Evolutionary conservation across 2,797 vertebrate species (phyloP).

Genomic region (Pseudochirops corinnae): DNA sequence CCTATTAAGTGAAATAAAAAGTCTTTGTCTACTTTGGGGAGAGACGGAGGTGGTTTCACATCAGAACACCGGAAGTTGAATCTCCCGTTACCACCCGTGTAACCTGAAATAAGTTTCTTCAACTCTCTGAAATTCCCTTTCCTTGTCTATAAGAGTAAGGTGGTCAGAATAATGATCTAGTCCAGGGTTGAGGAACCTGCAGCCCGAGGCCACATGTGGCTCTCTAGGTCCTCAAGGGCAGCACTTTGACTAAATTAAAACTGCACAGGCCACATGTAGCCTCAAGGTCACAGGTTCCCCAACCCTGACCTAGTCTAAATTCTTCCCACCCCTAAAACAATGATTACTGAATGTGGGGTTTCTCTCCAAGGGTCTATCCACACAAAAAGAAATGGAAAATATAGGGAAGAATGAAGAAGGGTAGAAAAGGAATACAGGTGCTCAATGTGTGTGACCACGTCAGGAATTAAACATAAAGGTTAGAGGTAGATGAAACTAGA

Average conservation of each 20-base stretch:
- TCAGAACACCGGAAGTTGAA: background rate
- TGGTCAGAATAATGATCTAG: background rate
- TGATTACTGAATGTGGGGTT: background rate
- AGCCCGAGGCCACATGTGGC: too few relatives aligned
- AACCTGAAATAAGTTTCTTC: background rate
- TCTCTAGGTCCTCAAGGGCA: too few relatives aligned
- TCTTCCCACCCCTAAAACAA: background rate
- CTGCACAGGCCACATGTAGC: too few relatives aligned
- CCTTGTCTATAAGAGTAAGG: background rate
- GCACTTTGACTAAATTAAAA: too few relatives aligned
- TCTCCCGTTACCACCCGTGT: background rate
- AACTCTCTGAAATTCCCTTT: background rate
- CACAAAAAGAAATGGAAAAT: background rate
- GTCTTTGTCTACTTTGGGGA: background rate
- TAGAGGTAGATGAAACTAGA: background rate
- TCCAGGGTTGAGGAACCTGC: background rate
- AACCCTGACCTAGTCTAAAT: background rate
- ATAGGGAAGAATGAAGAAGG: background rate
- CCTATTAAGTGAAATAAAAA: background rate
- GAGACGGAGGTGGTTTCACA: background rate
- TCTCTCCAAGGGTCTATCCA: background rate
- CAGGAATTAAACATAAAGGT: background rate
- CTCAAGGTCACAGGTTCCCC: too few relatives aligned
- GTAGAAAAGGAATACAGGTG: background rate
- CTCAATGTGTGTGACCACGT: background rate